A percentile compares a stretch with the other conserved stretches of the same genome.
These are phyloP conservation scores for Gopherus evgoodei DNA, from an alignment of 2,113 vertebrate genomes.

Conservation along the genomic window DNA sequence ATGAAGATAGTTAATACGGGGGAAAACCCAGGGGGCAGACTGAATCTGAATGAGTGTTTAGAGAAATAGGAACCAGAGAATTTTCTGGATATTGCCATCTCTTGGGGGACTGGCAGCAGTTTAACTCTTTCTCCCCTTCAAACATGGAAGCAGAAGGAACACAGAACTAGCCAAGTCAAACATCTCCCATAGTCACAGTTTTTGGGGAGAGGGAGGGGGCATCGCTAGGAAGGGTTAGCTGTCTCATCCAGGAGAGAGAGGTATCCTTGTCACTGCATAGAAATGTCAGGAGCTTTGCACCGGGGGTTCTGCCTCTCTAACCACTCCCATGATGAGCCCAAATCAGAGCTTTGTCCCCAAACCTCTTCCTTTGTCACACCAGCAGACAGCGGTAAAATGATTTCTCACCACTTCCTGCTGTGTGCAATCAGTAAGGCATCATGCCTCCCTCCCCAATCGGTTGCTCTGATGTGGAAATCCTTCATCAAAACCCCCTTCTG, in stretches of 20 bases:
- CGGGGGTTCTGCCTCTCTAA: neutral
- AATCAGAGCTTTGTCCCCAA: neutral
- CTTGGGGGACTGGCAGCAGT: slow-evolving; percentile 11
- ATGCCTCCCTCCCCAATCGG: neutral
- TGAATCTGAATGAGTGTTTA: neutral
- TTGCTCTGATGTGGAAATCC: neutral
- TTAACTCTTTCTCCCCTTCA: neutral
- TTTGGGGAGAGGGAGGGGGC: neutral
- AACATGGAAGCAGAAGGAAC: neutral
- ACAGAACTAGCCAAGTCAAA: neutral
- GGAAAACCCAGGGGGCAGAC: neutral
- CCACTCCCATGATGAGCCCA: neutral
- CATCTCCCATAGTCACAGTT: neutral
- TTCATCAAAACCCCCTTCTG: neutral
- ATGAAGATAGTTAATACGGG: neutral
- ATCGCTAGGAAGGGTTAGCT: neutral
- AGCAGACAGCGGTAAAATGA: neutral
- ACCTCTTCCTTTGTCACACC: neutral
- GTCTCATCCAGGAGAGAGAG: neutral
- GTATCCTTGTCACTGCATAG: neutral
- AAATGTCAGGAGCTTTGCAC: neutral
- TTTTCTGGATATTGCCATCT: slow-evolving; percentile 7
- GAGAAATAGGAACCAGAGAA: neutral
- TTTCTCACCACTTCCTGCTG: neutral
- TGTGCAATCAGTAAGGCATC: neutral